phyloP scores from a whole-genome alignment of 2,113 vertebrate species.

The Gnathonemus longibarbis region DNA sequence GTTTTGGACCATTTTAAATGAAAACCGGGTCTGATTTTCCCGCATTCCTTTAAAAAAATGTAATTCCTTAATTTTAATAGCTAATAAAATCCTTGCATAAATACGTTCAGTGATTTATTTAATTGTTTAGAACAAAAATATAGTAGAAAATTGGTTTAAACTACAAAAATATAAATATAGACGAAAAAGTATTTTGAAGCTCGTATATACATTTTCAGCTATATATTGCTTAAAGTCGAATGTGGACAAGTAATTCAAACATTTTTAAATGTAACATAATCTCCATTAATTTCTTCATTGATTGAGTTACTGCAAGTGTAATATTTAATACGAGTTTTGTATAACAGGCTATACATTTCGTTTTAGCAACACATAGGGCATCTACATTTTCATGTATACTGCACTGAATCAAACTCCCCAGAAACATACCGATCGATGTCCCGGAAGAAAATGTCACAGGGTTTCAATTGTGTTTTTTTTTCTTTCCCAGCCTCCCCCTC shows the following conservation, averaged over 20 bases:
- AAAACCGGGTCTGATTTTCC: background rate
- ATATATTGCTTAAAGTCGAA: background rate
- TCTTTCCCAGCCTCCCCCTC: slow-evolving; percentile 17
- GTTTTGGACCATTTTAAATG: background rate
- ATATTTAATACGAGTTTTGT: background rate
- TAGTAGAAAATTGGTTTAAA: background rate
- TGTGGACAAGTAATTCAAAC: background rate
- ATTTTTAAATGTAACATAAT: background rate
- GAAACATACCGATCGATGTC: slow-evolving; percentile 39
- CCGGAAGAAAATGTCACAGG: slow-evolving; percentile 62
- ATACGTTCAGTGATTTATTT: background rate
- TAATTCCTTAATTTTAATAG: background rate
- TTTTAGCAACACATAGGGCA: background rate
- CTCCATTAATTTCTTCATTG: background rate
- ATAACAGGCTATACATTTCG: background rate
- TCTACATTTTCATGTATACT: slow-evolving; percentile 9
- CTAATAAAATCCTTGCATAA: background rate
- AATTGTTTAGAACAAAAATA: background rate
- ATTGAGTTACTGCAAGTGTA: background rate
- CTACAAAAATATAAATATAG: background rate
- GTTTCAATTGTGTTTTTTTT: slow-evolving; percentile 46
- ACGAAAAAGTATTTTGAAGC: background rate
- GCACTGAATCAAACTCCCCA: slow-evolving; percentile 9
- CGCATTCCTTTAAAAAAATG: background rate
- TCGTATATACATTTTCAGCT: background rate